Conservation (phyloP, 2,888 invertebrate species). For the Acronicta psi region DNA sequence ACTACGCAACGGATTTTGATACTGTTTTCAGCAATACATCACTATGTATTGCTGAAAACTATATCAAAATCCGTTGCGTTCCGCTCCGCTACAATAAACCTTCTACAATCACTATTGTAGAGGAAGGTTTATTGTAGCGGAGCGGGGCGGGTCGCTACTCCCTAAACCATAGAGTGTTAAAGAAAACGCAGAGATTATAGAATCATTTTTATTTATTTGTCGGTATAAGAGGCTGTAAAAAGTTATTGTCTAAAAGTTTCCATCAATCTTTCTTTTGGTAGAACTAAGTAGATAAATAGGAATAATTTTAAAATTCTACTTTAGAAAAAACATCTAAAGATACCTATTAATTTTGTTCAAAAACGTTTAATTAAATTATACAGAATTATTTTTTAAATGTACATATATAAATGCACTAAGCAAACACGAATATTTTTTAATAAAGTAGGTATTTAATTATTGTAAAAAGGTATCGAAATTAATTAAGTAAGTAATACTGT, state of each 20-base stretch:
- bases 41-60: too few relatives aligned
- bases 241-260: slow-evolving; percentile 87
- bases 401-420: slow-evolving; percentile 71
- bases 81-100: too few relatives aligned
- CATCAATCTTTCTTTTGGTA: slow-evolving; percentile 77
- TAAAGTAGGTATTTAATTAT: slow-evolving; percentile 61
- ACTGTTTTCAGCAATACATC: too few relatives aligned
- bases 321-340: slow-evolving; percentile 66
- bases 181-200: slow-evolving; percentile 76
- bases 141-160: too few relatives aligned
- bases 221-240: slow-evolving; percentile 87
- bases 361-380: slow-evolving; percentile 58
- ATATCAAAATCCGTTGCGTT: too few relatives aligned
- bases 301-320: slow-evolving; percentile 64
- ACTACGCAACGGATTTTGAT: too few relatives aligned
- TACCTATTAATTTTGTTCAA: slow-evolving; percentile 50
- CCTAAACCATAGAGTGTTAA: too few relatives aligned
- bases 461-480: slow-evolving; percentile 81
- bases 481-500: slow-evolving; percentile 88
- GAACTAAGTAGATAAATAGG: slow-evolving; percentile 66
- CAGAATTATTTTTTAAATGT: slow-evolving; percentile 56
- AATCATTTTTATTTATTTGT: slow-evolving; percentile 84
- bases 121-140: too few relatives aligned
- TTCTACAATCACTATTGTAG: too few relatives aligned
- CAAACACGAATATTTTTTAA: slow-evolving; percentile 66